Conservation (phyloP, 2,797 vertebrate genomes). For the Pelodytes ibericus region DNA sequence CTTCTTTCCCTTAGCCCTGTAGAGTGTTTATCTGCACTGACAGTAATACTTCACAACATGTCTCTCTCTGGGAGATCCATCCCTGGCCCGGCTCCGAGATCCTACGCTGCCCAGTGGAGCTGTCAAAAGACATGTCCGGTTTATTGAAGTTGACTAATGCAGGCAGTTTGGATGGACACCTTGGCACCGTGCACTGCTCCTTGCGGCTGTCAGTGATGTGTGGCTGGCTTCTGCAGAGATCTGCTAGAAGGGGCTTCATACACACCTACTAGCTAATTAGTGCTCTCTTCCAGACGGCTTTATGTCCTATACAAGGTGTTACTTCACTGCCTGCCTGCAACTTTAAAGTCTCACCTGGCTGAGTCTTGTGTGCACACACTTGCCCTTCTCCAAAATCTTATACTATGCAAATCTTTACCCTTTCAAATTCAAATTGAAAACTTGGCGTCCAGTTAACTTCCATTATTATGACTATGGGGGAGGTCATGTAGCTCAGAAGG, state of each 20-base stretch:
- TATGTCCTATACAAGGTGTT: neutral
- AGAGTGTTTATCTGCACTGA: constrained; percentile 45
- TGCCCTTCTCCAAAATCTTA: no score
- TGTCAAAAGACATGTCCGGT: constrained; percentile 24
- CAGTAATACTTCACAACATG: constrained; percentile 41
- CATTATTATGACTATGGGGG: no score
- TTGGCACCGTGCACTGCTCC: constrained; percentile 20
- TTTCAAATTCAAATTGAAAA: no score
- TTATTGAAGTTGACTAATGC: constrained; percentile 46
- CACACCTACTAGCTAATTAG: neutral
- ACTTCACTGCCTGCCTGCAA: no score
- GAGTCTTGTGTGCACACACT: no score
- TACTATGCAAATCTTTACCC: no score
- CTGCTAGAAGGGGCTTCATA: neutral
- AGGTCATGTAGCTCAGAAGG: no score
- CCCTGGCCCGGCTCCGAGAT: constrained; percentile 27
- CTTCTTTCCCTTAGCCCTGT: constrained; percentile 44
- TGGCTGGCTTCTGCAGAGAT: constrained; percentile 18
- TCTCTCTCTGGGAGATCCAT: constrained; percentile 42
- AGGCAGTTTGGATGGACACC: constrained; percentile 33
- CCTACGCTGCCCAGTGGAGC: constrained; percentile 25
- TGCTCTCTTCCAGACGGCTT: neutral
- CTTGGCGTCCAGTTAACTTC: no score
- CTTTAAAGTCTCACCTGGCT: no score
- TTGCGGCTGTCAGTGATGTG: neutral